Evolutionary conservation across 1,140 invertebrate genomes (phyloP), one percentile per base, ranked within the genome.

Genomic region (Coenobita brevimanus): DNA sequence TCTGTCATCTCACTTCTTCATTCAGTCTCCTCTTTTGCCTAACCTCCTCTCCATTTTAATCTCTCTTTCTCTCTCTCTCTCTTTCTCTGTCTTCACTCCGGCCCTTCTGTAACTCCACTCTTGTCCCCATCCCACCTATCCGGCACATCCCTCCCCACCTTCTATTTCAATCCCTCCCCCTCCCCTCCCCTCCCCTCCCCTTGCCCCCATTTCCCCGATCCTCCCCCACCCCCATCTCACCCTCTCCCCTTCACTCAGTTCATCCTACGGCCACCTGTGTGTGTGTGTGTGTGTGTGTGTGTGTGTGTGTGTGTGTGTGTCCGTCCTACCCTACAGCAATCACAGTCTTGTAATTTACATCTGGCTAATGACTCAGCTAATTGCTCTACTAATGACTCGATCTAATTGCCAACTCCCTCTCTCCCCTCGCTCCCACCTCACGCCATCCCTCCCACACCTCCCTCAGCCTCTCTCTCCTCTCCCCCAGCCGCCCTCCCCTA

Each of bases 221-320:
- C n/a, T 33, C 41, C 67, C 30, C 17, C 67, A 3, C 24, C 30
- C 41, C n/a, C 30, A 15, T 71, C 30, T 38, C 67, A 38, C 67
- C 67, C 67, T 71, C 2, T 8, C 21, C 41, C 54, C 54, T 57
- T 62, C 57, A 10, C 13, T 57, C n/a, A 57, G n/a, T 57, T 57
- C n/a, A 10, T 10, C 54, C n/a, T 13, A 13, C 54, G 54, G n/a
- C n/a, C 54, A 57, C 10, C 54, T 57, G 10, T 57, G 54, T 57
- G 54, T 57, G 54, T 57, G 54, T 57, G 54, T 57, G 54, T 57
- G 54, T 57, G 54, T 57, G n/a, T n/a, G n/a, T n/a, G n/a, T n/a
- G n/a, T n/a, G 54, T 57, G 54, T 57, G 54, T 57, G 54, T 57
- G 54, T 57, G 54, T 57, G 54, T 57, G 54, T 57, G 10, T 13